phyloP scores from a whole-genome alignment of 1,140 invertebrate genomes.

The Drosophila murphyi region DNA sequence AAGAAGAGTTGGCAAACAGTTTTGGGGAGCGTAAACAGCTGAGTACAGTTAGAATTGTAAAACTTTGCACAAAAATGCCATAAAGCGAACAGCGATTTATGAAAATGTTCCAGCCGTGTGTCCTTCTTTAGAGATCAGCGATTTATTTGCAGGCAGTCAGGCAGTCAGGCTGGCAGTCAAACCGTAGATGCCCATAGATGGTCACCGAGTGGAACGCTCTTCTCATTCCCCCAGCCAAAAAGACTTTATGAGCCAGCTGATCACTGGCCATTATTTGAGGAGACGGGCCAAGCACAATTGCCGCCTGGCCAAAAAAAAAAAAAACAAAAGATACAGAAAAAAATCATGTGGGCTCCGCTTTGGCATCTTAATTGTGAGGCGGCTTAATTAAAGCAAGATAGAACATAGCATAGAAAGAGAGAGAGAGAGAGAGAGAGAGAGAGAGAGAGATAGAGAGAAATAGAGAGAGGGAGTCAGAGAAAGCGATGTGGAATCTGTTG shows the following conservation, averaged over 20 bases:
- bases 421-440: neutral
- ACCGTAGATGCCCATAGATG: constrained; percentile 57
- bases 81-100: constrained; percentile 69
- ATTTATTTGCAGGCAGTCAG: constrained; percentile 60
- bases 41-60: constrained; percentile 62
- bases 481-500: constrained; percentile 7
- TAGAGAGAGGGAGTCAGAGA: neutral
- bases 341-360: constrained; percentile 29
- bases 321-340: neutral
- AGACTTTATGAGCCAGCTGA: constrained; percentile 72
- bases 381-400: constrained; percentile 37
- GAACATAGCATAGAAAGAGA: neutral
- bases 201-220: constrained; percentile 30
- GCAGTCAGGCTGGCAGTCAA: too few relatives aligned
- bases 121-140: constrained; percentile 65
- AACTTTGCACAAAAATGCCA: constrained; percentile 79
- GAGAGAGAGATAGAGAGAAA: too few relatives aligned
- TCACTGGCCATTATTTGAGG: constrained; percentile 12
- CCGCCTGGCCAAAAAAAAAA: constrained; percentile 8
- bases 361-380: constrained; percentile 46
- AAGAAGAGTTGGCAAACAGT: neutral
- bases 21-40: neutral
- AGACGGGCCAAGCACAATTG: constrained; percentile 31
- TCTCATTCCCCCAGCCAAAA: neutral
- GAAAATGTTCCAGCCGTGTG: constrained; percentile 69